Conservation (phyloP, 2,113 vertebrate genomes). For the Hydrochoerus hydrochaeris region DNA sequence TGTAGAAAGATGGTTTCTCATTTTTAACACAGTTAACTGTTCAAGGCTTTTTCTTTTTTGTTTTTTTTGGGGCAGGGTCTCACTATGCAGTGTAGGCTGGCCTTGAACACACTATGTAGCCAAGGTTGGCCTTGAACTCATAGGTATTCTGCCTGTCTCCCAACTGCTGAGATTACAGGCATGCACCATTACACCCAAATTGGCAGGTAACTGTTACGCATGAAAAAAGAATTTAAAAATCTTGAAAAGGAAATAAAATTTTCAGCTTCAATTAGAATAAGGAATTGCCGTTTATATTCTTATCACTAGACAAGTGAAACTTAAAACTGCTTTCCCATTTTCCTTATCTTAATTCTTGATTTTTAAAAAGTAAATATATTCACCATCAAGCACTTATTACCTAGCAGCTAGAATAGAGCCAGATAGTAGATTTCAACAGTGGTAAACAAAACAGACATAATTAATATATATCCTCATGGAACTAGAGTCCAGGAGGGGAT, state of each 20-base stretch:
- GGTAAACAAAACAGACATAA: not conserved
- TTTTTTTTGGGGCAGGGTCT: not conserved
- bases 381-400: not conserved
- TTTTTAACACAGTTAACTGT: not conserved
- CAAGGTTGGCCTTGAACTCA: not conserved
- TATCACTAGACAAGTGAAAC: slow-evolving; percentile 17
- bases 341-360: slow-evolving; percentile 25
- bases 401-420: not conserved
- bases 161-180: not conserved
- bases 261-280: slow-evolving; percentile 26
- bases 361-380: not conserved
- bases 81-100: not conserved
- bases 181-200: not conserved
- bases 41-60: too few relatives aligned
- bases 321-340: not conserved
- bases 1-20: slow-evolving; percentile 2
- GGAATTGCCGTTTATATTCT: not conserved
- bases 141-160: not conserved
- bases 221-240: slow-evolving; percentile 22
- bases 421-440: not conserved
- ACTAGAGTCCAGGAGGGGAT: not conserved
- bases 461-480: slow-evolving; percentile 1
- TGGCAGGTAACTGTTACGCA: slow-evolving; percentile 30
- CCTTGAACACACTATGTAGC: too few relatives aligned
- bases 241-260: slow-evolving; percentile 32